phyloP scores from a whole-genome alignment of 2,797 vertebrate genomes.

The Xiphorhynchus erythropygius region DNA sequence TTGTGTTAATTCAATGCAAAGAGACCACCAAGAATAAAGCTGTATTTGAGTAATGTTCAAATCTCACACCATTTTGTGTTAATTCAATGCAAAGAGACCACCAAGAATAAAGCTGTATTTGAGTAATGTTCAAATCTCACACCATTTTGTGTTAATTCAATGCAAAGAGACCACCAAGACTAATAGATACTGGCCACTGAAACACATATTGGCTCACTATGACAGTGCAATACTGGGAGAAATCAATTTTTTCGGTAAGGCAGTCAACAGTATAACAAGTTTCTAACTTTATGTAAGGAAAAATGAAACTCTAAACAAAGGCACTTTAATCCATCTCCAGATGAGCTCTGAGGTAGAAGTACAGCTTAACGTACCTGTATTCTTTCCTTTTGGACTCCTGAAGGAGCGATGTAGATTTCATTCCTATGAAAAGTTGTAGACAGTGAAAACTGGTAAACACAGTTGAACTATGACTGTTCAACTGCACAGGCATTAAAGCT shows the following conservation, averaged over 20 bases:
- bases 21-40: too few relatives aligned
- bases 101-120: not conserved
- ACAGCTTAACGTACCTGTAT: slow-evolving; percentile 84
- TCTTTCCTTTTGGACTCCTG: slow-evolving; percentile 95
- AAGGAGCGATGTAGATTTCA: slow-evolving; percentile 94
- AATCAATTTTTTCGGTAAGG: not conserved
- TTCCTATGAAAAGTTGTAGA: slow-evolving; percentile 72
- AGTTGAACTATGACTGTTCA: not conserved
- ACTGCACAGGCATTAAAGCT: not conserved
- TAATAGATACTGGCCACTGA: not conserved
- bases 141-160: not conserved
- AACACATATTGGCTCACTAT: not conserved
- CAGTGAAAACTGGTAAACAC: not conserved
- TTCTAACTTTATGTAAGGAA: not conserved
- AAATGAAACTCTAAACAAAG: not conserved
- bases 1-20: too few relatives aligned
- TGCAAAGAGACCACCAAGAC: not conserved
- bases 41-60: too few relatives aligned
- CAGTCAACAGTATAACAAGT: not conserved
- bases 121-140: not conserved
- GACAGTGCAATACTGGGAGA: not conserved
- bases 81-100: too few relatives aligned
- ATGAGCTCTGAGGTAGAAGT: not conserved
- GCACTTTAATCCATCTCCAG: not conserved
- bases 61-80: too few relatives aligned